phyloP scores from a whole-genome alignment of 2,888 invertebrate species.

The Laothoe populi region DNA sequence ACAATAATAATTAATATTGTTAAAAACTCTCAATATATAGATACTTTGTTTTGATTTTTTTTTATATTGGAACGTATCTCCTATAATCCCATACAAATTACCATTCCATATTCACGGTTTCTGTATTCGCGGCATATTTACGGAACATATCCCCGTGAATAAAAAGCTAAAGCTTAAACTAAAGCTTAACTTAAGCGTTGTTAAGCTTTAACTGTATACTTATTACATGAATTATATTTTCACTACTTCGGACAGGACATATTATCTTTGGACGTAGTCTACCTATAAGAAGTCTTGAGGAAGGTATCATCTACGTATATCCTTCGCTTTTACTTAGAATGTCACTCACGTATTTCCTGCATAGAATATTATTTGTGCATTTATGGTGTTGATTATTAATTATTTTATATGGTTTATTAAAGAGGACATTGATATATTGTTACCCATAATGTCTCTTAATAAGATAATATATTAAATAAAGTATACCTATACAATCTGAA shows the following conservation, averaged over 20 bases:
- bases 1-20: no score
- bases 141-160: neutral
- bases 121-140: conserved; percentile 3
- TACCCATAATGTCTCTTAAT: no score
- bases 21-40: no score
- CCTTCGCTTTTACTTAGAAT: neutral
- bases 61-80: neutral
- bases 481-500: neutral
- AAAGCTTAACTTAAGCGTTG: no score
- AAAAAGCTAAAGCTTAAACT: no score
- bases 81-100: conserved; percentile 2
- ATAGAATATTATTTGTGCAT: neutral
- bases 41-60: no score
- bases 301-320: neutral
- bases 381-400: neutral
- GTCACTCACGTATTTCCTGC: conserved; percentile 2
- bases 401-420: neutral
- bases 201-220: no score
- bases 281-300: neutral
- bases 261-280: neutral
- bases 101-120: conserved; percentile 5
- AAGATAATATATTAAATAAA: no score
- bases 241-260: neutral
- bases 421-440: neutral
- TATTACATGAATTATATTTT: no score